Evolutionary conservation across 2,113 vertebrate genomes (phyloP).

Genomic region (Ameiurus melas): DNA sequence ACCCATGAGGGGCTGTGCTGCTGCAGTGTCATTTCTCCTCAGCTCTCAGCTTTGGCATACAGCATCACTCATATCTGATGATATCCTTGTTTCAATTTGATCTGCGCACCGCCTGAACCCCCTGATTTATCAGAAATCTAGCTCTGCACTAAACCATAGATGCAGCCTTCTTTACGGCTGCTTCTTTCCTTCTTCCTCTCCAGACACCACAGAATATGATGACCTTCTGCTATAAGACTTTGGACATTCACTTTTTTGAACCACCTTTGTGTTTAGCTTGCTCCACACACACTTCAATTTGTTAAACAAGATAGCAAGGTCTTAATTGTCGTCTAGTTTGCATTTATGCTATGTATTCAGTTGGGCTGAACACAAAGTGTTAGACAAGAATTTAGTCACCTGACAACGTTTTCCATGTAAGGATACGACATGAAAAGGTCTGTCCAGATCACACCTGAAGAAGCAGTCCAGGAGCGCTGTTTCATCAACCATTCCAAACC

Average conservation of each 20-base stretch:
- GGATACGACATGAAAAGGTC: not conserved
- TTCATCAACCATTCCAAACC: slow-evolving; percentile 32
- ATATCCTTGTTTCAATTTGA: slow-evolving; percentile 45
- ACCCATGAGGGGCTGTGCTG: slow-evolving; percentile 38
- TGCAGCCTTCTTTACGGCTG: not conserved
- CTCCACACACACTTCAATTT: slow-evolving; percentile 70
- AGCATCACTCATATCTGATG: slow-evolving; percentile 43
- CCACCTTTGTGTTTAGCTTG: slow-evolving; percentile 62
- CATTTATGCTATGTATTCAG: slow-evolving; percentile 68
- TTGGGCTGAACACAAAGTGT: slow-evolving; percentile 70
- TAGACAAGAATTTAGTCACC: slow-evolving; percentile 64
- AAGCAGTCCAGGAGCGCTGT: not conserved
- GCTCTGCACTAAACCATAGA: slow-evolving; percentile 21
- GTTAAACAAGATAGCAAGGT: slow-evolving; percentile 73
- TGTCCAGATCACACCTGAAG: not conserved
- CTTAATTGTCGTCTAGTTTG: slow-evolving; percentile 77
- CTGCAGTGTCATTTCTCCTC: slow-evolving; percentile 30
- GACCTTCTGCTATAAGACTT: slow-evolving; percentile 69
- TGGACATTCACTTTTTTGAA: slow-evolving; percentile 36
- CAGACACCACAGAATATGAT: slow-evolving; percentile 67
- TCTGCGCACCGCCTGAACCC: slow-evolving; percentile 31
- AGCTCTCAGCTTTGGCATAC: slow-evolving; percentile 23
- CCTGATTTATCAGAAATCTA: slow-evolving; percentile 41
- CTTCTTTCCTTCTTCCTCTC: slow-evolving; percentile 43
- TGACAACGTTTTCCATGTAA: slow-evolving; percentile 42